These are phyloP conservation scores for Mythimna pallens DNA, from an alignment of 2,888 invertebrate species.

Conservation along the genomic window DNA sequence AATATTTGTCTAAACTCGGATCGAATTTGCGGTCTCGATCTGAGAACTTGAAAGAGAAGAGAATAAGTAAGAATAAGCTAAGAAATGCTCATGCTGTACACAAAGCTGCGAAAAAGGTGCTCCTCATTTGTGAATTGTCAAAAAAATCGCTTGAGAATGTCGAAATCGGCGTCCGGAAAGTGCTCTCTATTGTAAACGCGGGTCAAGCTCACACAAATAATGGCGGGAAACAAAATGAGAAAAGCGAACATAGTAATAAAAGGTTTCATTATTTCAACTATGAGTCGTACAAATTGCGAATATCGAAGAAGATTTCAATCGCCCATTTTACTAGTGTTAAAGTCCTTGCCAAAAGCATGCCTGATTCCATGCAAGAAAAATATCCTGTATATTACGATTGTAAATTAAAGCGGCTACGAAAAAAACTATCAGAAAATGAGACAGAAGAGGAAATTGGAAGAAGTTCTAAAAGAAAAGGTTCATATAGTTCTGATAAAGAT, in stretches of 20 bases:
- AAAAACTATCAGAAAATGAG: slow-evolving; percentile 38
- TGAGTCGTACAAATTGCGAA: slow-evolving; percentile 76
- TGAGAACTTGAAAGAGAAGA: slow-evolving; percentile 81
- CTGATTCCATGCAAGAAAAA: slow-evolving; percentile 73
- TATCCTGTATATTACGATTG: slow-evolving; percentile 85
- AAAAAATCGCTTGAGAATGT: slow-evolving; percentile 87
- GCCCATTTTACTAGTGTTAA: slow-evolving; percentile 82
- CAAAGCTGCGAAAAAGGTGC: slow-evolving; percentile 84
- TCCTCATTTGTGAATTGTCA: slow-evolving; percentile 86
- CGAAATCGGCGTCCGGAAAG: slow-evolving; percentile 80
- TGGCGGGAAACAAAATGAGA: slow-evolving; percentile 69
- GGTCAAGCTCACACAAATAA: slow-evolving; percentile 67
- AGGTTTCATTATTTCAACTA: slow-evolving; percentile 75
- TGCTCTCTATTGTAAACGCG: slow-evolving; percentile 73
- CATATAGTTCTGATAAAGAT: slow-evolving; percentile 24
- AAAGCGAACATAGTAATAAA: slow-evolving; percentile 37
- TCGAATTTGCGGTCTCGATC: slow-evolving; percentile 83
- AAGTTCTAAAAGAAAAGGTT: slow-evolving; percentile 20
- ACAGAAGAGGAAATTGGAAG: neutral
- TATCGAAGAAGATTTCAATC: slow-evolving; percentile 78
- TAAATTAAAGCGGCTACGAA: slow-evolving; percentile 76
- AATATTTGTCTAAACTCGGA: slow-evolving; percentile 87
- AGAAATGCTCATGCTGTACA: slow-evolving; percentile 83
- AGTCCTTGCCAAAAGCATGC: slow-evolving; percentile 76
- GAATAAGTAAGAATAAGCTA: slow-evolving; percentile 80